These are phyloP conservation scores for Heliconius aoede DNA, from an alignment of 2,888 invertebrate species.

Conservation along the genomic window DNA sequence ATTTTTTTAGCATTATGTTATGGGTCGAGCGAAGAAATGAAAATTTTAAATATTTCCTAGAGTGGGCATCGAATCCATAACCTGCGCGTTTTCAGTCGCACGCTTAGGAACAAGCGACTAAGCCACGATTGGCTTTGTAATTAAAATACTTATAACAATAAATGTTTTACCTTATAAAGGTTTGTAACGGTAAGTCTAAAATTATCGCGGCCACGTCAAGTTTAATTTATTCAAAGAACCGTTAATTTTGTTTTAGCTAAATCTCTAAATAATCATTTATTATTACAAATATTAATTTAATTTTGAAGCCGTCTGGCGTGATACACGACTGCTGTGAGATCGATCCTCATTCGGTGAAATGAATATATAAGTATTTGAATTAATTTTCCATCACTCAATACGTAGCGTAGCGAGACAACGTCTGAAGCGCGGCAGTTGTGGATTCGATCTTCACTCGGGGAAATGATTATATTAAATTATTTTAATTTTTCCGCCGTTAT, in stretches of 20 bases:
- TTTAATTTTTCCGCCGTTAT: too few species aligned
- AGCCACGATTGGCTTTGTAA: background rate
- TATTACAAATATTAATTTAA: background rate
- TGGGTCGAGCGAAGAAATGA: background rate
- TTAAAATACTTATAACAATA: background rate
- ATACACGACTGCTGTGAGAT: background rate
- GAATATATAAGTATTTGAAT: background rate
- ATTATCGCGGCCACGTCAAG: slow-evolving; percentile 2
- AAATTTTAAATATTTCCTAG: background rate
- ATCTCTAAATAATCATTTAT: background rate
- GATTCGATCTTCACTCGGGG: too few species aligned
- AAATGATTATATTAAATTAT: too few species aligned
- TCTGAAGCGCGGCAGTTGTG: too few species aligned
- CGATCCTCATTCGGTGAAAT: background rate
- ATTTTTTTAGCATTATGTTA: too few species aligned
- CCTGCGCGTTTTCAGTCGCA: background rate
- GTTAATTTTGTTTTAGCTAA: background rate
- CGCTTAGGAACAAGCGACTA: background rate
- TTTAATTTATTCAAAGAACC: background rate
- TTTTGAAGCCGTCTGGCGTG: background rate
- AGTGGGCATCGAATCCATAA: background rate
- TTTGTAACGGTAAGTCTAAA: background rate
- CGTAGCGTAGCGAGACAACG: too few species aligned
- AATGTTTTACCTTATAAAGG: background rate
- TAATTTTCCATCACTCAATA: too few species aligned